Conservation (phyloP, 2,113 vertebrate genomes). For the Grantiella picta region DNA sequence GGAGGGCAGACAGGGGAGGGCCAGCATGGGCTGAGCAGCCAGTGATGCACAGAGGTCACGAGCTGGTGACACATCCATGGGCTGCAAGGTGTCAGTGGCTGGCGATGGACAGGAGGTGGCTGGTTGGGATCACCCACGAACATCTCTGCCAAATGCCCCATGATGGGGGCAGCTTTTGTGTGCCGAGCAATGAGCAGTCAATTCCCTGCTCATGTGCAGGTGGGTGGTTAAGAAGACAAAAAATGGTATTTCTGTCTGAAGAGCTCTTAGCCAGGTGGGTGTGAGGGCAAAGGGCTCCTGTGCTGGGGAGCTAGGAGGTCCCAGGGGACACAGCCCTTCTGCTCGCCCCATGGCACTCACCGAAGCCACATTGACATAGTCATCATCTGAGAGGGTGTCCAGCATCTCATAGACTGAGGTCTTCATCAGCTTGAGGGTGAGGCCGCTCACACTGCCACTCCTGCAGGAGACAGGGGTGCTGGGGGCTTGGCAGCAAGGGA, state of each 20-base stretch:
- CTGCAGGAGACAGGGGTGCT: constrained; percentile 61
- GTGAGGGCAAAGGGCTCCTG: neutral
- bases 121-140: accelerated
- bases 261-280: neutral
- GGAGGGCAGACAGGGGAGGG: constrained; percentile 21
- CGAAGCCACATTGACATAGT: constrained; percentile 90
- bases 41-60: accelerated
- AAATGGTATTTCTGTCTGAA: neutral
- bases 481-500: neutral
- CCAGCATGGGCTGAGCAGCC: neutral
- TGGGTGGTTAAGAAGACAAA: neutral
- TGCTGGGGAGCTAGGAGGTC: neutral
- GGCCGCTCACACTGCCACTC: constrained; percentile 95
- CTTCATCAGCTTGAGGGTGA: constrained; percentile 96
- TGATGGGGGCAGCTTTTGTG: neutral
- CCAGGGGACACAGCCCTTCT: neutral
- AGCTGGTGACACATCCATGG: neutral
- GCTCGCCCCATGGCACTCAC: constrained; percentile 4
- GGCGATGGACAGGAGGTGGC: neutral
- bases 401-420: constrained; percentile 91
- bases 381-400: constrained; percentile 91
- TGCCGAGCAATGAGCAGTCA: accelerated
- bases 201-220: neutral
- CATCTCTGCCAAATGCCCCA: neutral
- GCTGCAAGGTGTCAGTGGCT: neutral